Conservation (phyloP, 2,888 invertebrate species). For the Chymomyza caudatula region DNA sequence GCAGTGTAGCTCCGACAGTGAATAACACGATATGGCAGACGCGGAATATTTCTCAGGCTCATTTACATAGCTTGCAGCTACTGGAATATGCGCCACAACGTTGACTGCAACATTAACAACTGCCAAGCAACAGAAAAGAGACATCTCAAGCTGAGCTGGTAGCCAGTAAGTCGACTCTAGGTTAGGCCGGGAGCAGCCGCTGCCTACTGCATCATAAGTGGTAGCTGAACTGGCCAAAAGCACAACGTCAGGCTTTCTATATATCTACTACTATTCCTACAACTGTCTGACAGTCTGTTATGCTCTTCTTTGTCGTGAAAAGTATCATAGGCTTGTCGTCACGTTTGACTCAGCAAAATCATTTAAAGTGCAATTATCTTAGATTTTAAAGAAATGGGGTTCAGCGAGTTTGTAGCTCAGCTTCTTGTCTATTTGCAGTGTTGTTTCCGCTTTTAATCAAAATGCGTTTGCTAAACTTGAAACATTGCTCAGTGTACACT, state of each 20-base stretch:
- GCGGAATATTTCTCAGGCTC: slow-evolving; percentile 63
- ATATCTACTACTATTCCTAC: neutral
- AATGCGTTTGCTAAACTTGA: too few relatives aligned
- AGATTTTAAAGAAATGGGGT: too few relatives aligned
- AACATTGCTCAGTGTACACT: too few relatives aligned
- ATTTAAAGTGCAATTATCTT: too few relatives aligned
- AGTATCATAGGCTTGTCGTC: neutral
- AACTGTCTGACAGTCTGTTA: slow-evolving; percentile 42
- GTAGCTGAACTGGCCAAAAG: neutral
- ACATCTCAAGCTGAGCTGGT: neutral
- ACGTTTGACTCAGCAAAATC: too few relatives aligned
- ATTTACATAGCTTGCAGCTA: slow-evolving; percentile 62
- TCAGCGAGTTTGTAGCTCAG: too few relatives aligned
- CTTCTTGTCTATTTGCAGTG: too few relatives aligned
- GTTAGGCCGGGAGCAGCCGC: neutral
- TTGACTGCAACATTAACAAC: neutral
- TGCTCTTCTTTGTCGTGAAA: neutral
- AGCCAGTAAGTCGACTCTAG: neutral
- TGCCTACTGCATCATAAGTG: neutral
- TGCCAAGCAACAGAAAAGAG: neutral
- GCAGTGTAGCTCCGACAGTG: slow-evolving; percentile 44
- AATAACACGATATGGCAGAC: slow-evolving; percentile 48
- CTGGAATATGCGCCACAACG: slow-evolving; percentile 46
- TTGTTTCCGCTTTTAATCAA: too few relatives aligned
- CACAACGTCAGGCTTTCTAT: neutral